Conservation (phyloP, 2,888 invertebrate species). For the Stegana nigrithorax region DNA sequence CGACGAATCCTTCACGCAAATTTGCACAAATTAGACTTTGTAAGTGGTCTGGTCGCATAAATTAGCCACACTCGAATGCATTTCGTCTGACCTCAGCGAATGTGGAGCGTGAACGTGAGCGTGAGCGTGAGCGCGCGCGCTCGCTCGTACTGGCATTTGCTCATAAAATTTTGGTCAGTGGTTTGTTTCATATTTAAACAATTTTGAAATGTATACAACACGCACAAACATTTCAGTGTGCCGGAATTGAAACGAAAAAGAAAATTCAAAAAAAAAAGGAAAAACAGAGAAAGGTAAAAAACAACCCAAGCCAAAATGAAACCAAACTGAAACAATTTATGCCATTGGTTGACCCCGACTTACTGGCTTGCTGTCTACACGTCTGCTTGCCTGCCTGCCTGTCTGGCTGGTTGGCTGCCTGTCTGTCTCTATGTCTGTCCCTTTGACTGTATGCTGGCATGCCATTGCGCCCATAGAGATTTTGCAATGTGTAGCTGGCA, state of each 20-base stretch:
- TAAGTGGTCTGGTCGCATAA: slow-evolving; percentile 1
- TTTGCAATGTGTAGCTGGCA: neutral
- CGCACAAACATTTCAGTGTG: neutral
- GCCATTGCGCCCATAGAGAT: neutral
- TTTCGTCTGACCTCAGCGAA: neutral
- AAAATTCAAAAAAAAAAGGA: neutral
- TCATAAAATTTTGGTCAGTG: slow-evolving; percentile 2
- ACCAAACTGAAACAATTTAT: too few species aligned
- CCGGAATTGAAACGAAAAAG: too few species aligned
- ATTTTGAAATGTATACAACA: neutral
- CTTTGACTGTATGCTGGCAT: neutral
- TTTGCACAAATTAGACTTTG: neutral
- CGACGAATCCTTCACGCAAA: slow-evolving; percentile 10
- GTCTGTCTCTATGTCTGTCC: neutral
- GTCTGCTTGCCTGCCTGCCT: neutral
- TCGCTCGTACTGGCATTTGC: too few species aligned
- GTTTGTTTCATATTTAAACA: slow-evolving; percentile 6
- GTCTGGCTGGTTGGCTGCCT: neutral
- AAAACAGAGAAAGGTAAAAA: neutral
- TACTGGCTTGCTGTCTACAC: neutral
- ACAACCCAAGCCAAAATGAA: neutral
- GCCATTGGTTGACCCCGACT: slow-evolving; percentile 9
- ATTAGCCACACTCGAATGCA: neutral
- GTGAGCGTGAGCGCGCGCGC: too few species aligned
- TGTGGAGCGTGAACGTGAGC: neutral